Conservation (phyloP, 2,113 vertebrate genomes). For the Lucifuga dentata region DNA sequence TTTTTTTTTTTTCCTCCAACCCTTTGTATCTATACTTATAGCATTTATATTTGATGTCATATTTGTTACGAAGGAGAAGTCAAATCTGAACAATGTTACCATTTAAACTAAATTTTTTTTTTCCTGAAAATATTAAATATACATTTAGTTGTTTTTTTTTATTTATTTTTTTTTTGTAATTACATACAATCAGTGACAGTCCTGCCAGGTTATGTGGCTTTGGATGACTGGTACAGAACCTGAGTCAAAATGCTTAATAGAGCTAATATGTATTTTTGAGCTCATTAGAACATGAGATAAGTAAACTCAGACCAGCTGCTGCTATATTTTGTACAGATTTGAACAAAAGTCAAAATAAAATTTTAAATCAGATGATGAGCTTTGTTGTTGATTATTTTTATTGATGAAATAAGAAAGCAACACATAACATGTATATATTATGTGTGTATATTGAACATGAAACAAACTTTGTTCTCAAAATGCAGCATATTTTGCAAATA, state of each 20-base stretch:
- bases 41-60: not conserved
- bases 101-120: constrained; percentile 6
- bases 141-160: no score
- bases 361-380: constrained; percentile 1
- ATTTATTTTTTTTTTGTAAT: no score
- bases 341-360: constrained; percentile 30
- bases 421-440: not conserved
- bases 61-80: constrained; percentile 10
- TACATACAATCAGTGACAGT: no score
- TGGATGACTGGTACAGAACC: constrained; percentile 6
- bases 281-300: constrained; percentile 1
- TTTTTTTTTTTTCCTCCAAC: no score
- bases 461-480: not conserved
- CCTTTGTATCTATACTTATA: not conserved
- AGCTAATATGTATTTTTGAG: not conserved
- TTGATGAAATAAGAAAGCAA: not conserved
- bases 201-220: not conserved
- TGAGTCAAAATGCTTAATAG: not conserved
- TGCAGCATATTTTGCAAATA: constrained; percentile 22
- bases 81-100: constrained; percentile 2
- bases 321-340: constrained; percentile 41
- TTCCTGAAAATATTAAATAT: not conserved
- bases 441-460: no score
- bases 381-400: constrained; percentile 14
- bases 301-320: not conserved